These are phyloP conservation scores for Caenorhabditis macrosperma DNA, from an alignment of 2,888 invertebrate genomes.

Conservation along the genomic window DNA sequence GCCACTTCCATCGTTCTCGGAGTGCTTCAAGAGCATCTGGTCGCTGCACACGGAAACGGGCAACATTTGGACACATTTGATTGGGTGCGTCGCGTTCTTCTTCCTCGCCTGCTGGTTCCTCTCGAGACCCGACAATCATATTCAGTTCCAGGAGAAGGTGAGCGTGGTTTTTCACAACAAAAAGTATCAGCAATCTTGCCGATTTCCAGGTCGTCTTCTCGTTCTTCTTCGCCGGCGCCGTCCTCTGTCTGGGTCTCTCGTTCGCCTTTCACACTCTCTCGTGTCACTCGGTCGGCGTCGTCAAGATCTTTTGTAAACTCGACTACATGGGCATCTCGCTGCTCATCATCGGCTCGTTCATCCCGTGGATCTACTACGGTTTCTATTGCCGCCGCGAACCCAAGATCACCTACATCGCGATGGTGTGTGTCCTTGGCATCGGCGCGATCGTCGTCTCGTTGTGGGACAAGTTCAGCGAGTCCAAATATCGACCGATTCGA, in stretches of 20 bases:
- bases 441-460: slow-evolving; percentile 90
- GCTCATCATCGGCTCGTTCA: slow-evolving; percentile 98
- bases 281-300: slow-evolving; percentile 97
- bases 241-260: slow-evolving; percentile 95
- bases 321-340: slow-evolving; percentile 99
- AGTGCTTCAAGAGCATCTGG: slow-evolving; percentile 98
- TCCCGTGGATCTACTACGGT: slow-evolving; percentile 99
- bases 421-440: slow-evolving; percentile 66
- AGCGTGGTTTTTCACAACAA: neutral
- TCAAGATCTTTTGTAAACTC: slow-evolving; percentile 96
- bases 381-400: slow-evolving; percentile 88
- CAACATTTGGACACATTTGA: slow-evolving; percentile 98
- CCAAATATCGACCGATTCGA: slow-evolving; percentile 90
- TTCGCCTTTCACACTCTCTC: slow-evolving; percentile 98
- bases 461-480: slow-evolving; percentile 97
- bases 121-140: slow-evolving; percentile 87
- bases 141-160: slow-evolving; percentile 92
- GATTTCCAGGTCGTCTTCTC: slow-evolving; percentile 86
- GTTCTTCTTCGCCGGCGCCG: slow-evolving; percentile 96
- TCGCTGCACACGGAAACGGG: slow-evolving; percentile 99
- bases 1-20: slow-evolving; percentile 94
- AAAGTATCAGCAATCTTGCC: too few relatives aligned
- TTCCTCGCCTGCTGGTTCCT: slow-evolving; percentile 89
- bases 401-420: slow-evolving; percentile 85
- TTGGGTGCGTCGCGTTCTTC: slow-evolving; percentile 84